phyloP scores from a whole-genome alignment of 2,113 vertebrate genomes.

The Amazona vittata region DNA sequence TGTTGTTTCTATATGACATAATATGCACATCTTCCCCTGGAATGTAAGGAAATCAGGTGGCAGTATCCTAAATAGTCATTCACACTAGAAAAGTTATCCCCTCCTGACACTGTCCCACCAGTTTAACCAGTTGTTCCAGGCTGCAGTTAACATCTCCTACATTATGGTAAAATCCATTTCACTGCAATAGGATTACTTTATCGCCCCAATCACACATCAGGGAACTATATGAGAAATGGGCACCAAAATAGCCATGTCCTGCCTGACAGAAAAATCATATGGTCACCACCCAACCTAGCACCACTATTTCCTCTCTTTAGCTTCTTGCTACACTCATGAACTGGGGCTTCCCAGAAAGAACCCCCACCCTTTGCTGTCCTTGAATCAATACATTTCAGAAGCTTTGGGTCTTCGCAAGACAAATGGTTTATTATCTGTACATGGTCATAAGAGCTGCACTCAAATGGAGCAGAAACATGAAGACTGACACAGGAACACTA shows the following conservation, averaged over 20 bases:
- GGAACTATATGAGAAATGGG: neutral
- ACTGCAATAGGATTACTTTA: neutral
- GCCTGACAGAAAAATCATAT: neutral
- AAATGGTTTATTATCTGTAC: neutral
- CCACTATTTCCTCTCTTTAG: neutral
- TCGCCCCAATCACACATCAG: neutral
- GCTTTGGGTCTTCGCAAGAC: neutral
- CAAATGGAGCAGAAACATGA: neutral
- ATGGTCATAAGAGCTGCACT: rapidly evolving
- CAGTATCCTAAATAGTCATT: neutral
- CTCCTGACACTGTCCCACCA: neutral
- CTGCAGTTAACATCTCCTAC: neutral
- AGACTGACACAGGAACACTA: neutral
- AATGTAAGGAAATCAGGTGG: neutral
- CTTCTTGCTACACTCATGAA: neutral
- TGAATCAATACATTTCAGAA: neutral
- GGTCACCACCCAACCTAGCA: neutral
- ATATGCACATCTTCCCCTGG: neutral
- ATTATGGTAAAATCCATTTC: neutral
- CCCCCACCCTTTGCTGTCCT: neutral
- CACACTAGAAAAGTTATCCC: neutral
- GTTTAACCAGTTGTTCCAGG: neutral
- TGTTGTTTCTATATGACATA: neutral
- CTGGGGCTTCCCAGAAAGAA: neutral
- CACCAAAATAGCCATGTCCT: rapidly evolving